Conservation (phyloP, 2,113 vertebrate genomes). For the Mustela nigripes region DNA sequence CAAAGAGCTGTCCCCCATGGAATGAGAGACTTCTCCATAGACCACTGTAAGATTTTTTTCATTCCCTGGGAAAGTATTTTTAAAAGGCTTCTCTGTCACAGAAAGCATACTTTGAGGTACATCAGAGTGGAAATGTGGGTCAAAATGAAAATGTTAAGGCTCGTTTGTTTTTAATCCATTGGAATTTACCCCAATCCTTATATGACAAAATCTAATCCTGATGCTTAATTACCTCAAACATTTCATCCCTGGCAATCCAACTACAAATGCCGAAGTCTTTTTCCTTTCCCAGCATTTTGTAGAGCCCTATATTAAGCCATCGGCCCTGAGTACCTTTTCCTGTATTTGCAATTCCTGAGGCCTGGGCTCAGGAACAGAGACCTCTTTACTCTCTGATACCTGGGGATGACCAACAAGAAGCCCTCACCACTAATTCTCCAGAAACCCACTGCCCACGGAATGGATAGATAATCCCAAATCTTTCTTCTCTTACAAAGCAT, state of each 20-base stretch:
- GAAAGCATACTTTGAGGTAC: conserved; percentile 46
- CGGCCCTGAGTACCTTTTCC: background rate
- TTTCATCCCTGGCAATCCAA: background rate
- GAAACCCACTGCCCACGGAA: background rate
- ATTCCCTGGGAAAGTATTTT: conserved; percentile 42
- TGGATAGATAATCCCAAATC: background rate
- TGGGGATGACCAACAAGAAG: background rate
- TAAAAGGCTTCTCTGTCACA: conserved; percentile 57
- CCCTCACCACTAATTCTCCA: background rate
- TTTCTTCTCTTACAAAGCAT: background rate
- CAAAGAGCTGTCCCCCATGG: background rate
- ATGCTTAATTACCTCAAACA: background rate
- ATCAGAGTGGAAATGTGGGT: background rate
- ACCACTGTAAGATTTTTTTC: background rate
- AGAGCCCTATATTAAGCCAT: background rate
- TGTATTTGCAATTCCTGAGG: conserved; percentile 28
- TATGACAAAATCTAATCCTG: conserved; percentile 38
- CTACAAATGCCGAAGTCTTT: background rate
- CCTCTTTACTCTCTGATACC: background rate
- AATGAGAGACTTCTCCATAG: background rate
- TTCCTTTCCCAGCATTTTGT: background rate
- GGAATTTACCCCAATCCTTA: background rate
- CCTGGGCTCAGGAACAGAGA: background rate
- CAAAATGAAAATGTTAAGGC: conserved; percentile 26
- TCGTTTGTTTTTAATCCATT: conserved; percentile 39